These are phyloP conservation scores for Leptinotarsa lineolata DNA, from an alignment of 1,140 invertebrate species.

Conservation along the genomic window DNA sequence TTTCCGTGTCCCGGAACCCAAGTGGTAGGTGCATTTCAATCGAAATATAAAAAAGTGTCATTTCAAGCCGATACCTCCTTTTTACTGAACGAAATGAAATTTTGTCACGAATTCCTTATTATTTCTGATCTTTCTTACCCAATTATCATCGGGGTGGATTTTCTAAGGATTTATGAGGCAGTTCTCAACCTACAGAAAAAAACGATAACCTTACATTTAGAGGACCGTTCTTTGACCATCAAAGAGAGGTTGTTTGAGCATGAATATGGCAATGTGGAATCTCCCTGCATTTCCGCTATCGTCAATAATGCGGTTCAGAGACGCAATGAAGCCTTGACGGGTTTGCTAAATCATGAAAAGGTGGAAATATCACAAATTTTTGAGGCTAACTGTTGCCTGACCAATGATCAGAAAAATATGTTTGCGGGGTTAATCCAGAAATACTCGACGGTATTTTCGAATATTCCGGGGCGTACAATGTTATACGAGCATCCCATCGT, in stretches of 20 bases:
- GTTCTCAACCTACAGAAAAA: not conserved
- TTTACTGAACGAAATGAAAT: not conserved
- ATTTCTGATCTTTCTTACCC: not conserved
- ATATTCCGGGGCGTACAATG: not conserved
- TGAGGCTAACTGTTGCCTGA: not conserved
- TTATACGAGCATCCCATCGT: not conserved
- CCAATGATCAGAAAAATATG: not conserved
- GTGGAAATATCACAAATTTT: too few species aligned
- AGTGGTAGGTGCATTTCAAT: not conserved
- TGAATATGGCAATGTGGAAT: not conserved
- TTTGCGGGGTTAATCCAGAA: not conserved
- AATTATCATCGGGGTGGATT: not conserved
- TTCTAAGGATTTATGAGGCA: not conserved
- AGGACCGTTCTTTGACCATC: not conserved
- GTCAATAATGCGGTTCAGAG: not conserved
- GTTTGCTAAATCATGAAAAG: too few species aligned
- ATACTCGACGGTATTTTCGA: not conserved
- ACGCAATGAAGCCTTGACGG: too few species aligned
- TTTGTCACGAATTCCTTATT: constrained; percentile 1
- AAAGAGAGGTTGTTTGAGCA: not conserved
- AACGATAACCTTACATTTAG: not conserved
- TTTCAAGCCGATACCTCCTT: not conserved
- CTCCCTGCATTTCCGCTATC: not conserved
- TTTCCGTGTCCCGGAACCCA: not conserved
- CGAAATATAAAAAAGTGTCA: not conserved